A percentile compares a stretch with the other conserved stretches of the same genome.
These are phyloP conservation scores for Passerculus sandwichensis DNA, from an alignment of 2,797 vertebrate species.

Conservation along the genomic window DNA sequence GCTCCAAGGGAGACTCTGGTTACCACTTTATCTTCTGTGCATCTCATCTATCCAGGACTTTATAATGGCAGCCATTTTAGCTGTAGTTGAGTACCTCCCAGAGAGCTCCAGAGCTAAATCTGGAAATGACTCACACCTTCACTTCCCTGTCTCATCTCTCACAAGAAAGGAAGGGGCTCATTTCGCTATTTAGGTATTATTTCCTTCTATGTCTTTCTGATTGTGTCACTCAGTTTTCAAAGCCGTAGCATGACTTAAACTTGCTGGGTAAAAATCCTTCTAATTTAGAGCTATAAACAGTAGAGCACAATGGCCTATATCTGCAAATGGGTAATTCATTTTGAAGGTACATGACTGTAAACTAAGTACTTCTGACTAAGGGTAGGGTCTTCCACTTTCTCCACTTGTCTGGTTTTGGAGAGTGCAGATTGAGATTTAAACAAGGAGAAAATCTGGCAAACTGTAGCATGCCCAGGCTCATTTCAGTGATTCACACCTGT, in stretches of 20 bases:
- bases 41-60: conserved; percentile 18
- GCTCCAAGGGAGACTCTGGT: conserved; percentile 51
- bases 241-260: not conserved
- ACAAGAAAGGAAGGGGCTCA: not conserved
- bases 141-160: not conserved
- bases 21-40: conserved; percentile 1
- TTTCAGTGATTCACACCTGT: not conserved
- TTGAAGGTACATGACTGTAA: not conserved
- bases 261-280: not conserved
- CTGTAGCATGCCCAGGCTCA: not conserved
- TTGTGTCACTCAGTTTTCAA: not conserved
- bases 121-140: not conserved
- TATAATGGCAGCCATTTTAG: conserved; percentile 34
- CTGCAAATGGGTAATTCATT: not conserved
- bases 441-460: not conserved
- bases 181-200: not conserved
- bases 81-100: not conserved
- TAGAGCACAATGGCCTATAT: not conserved
- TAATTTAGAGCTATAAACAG: not conserved
- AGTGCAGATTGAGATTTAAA: not conserved
- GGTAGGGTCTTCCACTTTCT: not conserved
- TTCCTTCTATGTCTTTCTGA: not conserved
- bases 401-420: not conserved
- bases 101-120: not conserved
- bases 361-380: not conserved